Base-by-base conservation (phyloP, 2,888 invertebrate genomes). In the Parnassius apollo region DNA sequence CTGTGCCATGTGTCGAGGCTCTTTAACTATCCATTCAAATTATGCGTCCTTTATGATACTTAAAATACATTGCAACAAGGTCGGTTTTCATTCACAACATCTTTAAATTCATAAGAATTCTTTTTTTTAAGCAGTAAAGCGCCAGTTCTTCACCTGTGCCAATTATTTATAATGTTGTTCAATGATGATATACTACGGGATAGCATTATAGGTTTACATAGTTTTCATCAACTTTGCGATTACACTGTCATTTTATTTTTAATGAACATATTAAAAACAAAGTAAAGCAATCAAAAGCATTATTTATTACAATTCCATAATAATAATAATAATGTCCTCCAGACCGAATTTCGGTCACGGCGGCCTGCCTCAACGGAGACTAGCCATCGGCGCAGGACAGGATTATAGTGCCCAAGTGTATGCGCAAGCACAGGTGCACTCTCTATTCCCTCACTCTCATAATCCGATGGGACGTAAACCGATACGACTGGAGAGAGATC, bases 151-250 rank as follows among this genome's bases (percentile, higher is more conserved):
- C 82, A 80, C 79, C 79, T 81, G 81, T 78, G 70, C 78, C 77
- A 78, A 78, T 80, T 81, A 80, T 68, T 72, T 71, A 70, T 66
- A 73, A 75, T 76, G 75, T 69, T 73, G 77, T 75, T 73, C 68
- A 68, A 69, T 69, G 65, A 73, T 74, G 73, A 75, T 75, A 69
- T 69, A 75, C 73, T 70, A 70, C 64, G 49, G 62, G 51, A 66
- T 69, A 60, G 61, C 67, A 65, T 67, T 59, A 59, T 54, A 42
- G 49, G 46, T 49, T 22, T 12, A 11, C 44, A 13, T 49, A 42
- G 55, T 22, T 35, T 18, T 45, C 54, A 51, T 57, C 45, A 12
- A 42, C 42, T 51, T 61, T 56, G 65, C 57, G 62, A 62, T 53
- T 57, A 54, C 49, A 48, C 61, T 59, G 46, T 53, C 18, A 46